phyloP scores from a whole-genome alignment of 2,797 vertebrate species.

The Cephalopachus bancanus region DNA sequence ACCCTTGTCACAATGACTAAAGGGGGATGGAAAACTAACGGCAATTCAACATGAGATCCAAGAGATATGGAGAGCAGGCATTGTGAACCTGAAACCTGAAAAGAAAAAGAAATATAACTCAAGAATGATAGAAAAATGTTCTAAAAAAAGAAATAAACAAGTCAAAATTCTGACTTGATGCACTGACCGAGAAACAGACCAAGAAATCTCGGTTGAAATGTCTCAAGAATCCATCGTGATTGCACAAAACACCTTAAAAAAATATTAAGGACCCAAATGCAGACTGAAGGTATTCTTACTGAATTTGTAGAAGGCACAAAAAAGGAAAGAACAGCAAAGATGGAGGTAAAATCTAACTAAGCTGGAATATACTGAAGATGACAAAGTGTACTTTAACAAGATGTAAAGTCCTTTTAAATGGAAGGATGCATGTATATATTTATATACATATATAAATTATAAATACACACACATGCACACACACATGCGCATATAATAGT shows the following conservation, averaged over 20 bases:
- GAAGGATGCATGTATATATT: not conserved
- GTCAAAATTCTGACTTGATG: not conserved
- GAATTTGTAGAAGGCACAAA: not conserved
- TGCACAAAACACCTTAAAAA: not conserved
- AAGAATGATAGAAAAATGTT: not conserved
- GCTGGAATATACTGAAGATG: not conserved
- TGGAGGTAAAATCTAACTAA: not conserved
- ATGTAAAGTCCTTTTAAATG: not conserved
- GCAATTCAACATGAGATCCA: not conserved
- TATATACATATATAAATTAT: not conserved
- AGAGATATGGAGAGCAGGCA: not conserved
- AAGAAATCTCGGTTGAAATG: constrained; percentile 9
- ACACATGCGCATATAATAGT: not conserved
- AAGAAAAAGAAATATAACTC: constrained; percentile 37
- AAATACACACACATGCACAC: not conserved
- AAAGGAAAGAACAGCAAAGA: not conserved
- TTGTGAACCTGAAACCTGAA: not conserved
- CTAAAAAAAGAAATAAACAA: constrained; percentile 10
- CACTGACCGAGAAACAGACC: not conserved
- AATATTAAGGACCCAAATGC: not conserved
- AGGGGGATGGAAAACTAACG: not conserved
- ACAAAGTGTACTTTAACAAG: not conserved
- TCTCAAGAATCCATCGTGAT: constrained; percentile 12
- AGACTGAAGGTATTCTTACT: not conserved
- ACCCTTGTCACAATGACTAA: not conserved